Evolutionary conservation across 2,797 vertebrate genomes (phyloP).

Genomic region (Scolopax bukidnonensis): DNA sequence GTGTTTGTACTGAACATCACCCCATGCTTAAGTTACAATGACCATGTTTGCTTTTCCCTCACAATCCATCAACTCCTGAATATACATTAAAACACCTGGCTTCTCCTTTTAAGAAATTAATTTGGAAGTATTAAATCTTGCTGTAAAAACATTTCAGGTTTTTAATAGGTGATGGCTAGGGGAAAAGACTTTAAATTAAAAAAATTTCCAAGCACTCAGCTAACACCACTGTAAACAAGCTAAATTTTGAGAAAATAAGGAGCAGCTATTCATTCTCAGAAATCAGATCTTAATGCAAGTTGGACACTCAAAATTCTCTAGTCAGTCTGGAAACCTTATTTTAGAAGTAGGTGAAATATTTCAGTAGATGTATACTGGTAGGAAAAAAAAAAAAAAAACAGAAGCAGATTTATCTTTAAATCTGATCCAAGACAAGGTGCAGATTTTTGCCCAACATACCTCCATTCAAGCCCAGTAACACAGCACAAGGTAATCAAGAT

Average conservation of each 20-base stretch:
- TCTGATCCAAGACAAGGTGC: not conserved
- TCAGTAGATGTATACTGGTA: not conserved
- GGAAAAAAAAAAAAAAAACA: not conserved
- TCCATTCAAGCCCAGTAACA: not conserved
- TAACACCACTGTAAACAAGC: not conserved
- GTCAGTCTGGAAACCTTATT: not conserved
- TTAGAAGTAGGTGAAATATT: not conserved
- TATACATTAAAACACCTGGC: not conserved
- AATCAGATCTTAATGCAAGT: not conserved
- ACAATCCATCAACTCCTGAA: not conserved
- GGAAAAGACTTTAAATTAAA: not conserved
- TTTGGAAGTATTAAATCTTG: not conserved
- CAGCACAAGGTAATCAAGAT: not conserved
- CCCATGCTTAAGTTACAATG: not conserved
- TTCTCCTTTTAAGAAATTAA: not conserved
- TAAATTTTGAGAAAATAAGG: not conserved
- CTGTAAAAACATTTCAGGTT: not conserved
- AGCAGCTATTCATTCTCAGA: not conserved
- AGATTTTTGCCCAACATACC: not conserved
- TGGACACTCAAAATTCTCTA: not conserved
- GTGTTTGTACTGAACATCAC: accelerated
- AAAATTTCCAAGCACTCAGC: not conserved
- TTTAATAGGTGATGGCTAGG: not conserved
- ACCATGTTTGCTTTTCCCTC: not conserved
- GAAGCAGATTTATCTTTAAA: not conserved